These are phyloP conservation scores for Rosalia funebris DNA, from an alignment of 2,888 invertebrate species.

Conservation along the genomic window DNA sequence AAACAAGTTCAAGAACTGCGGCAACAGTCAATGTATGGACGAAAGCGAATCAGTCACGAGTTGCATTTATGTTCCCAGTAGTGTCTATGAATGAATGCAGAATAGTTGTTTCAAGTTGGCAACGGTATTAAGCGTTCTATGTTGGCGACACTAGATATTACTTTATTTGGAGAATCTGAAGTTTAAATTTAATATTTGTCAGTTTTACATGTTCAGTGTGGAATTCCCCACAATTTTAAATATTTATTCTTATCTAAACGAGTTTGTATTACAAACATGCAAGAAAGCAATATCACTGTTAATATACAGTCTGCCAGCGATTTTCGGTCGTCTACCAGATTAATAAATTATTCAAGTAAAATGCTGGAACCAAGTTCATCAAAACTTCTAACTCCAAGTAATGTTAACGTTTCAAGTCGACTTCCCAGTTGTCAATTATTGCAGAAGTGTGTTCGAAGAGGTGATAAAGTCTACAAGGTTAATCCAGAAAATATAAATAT, in stretches of 20 bases:
- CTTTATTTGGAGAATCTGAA: not conserved
- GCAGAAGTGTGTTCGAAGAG: conserved; percentile 35
- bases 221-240: not conserved
- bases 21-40: no score
- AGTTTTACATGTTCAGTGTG: not conserved
- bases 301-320: not conserved
- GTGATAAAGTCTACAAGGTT: conserved; percentile 44
- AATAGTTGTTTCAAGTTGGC: no score
- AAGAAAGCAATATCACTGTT: not conserved
- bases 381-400: not conserved
- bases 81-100: no score
- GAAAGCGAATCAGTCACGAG: no score
- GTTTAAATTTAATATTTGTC: not conserved
- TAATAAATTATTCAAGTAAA: not conserved
- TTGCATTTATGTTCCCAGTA: no score
- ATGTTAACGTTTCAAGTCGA: not conserved
- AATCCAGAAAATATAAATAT: conserved; percentile 45
- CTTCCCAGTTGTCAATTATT: no score
- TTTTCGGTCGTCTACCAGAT: not conserved
- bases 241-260: not conserved
- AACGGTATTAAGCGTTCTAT: no score
- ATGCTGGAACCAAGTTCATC: not conserved
- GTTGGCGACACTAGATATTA: no score
- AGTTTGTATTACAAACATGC: not conserved
- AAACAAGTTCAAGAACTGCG: no score